These are phyloP conservation scores for Hedya salicella DNA, from an alignment of 2,888 invertebrate genomes.

Conservation along the genomic window DNA sequence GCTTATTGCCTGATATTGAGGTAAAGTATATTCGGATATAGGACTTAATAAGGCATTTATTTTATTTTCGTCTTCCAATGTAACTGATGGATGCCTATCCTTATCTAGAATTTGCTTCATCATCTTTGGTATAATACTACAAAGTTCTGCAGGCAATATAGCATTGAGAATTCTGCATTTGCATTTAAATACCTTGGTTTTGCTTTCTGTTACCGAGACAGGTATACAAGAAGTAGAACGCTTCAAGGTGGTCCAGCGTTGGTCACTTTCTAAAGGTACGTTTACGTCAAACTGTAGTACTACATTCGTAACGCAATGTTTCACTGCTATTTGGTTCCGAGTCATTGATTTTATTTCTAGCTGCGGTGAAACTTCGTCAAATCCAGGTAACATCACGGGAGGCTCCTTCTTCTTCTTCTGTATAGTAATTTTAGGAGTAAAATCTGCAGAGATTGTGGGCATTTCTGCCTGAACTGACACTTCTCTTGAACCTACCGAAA, in stretches of 20 bases:
- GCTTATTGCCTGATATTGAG: slow-evolving; percentile 41
- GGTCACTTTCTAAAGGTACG: slow-evolving; percentile 51
- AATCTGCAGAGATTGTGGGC: slow-evolving; percentile 40
- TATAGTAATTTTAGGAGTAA: slow-evolving; percentile 44
- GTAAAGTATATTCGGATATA: slow-evolving; percentile 53
- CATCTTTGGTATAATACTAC: slow-evolving; percentile 70
- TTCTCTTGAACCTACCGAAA: slow-evolving; percentile 53
- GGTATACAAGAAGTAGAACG: slow-evolving; percentile 57
- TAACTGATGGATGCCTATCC: slow-evolving; percentile 44
- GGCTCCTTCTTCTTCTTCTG: slow-evolving; percentile 46
- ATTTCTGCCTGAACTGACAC: slow-evolving; percentile 57
- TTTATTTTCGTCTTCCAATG: slow-evolving; percentile 48
- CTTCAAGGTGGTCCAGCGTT: slow-evolving; percentile 46
- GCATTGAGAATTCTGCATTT: slow-evolving; percentile 68
- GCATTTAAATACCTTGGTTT: slow-evolving; percentile 67
- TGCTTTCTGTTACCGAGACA: slow-evolving; percentile 53
- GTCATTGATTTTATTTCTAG: slow-evolving; percentile 63
- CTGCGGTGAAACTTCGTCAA: slow-evolving; percentile 58
- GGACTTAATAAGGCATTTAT: slow-evolving; percentile 53
- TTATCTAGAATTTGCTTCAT: slow-evolving; percentile 58
- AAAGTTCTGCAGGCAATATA: slow-evolving; percentile 73
- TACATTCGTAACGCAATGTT: slow-evolving; percentile 68
- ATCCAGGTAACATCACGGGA: slow-evolving; percentile 58
- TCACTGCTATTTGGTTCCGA: slow-evolving; percentile 65
- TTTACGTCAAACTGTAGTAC: slow-evolving; percentile 71